Conservation (phyloP, 2,797 vertebrate species). For the Nannoperca australis region DNA sequence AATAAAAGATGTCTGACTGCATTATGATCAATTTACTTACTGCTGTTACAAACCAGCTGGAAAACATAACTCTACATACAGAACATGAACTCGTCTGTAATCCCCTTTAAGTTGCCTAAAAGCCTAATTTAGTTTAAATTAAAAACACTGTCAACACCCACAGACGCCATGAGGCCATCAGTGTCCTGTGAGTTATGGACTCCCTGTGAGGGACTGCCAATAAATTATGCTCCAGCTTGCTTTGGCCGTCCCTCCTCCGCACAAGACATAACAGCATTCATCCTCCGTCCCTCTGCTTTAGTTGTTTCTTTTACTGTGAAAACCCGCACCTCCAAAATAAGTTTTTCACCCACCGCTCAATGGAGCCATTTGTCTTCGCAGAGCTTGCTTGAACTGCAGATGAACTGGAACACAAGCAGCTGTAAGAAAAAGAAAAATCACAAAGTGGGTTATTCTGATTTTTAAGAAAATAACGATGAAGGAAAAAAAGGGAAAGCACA, state of each 20-base stretch:
- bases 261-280: slow-evolving; percentile 42
- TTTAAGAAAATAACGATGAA: slow-evolving; percentile 23
- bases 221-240: slow-evolving; percentile 62
- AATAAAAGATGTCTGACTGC: neutral
- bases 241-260: slow-evolving; percentile 55
- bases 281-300: slow-evolving; percentile 19
- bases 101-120: slow-evolving; percentile 29
- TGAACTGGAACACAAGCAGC: slow-evolving; percentile 62
- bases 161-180: slow-evolving; percentile 43
- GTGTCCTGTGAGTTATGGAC: slow-evolving; percentile 59
- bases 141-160: slow-evolving; percentile 48
- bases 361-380: slow-evolving; percentile 49
- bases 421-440: slow-evolving; percentile 13
- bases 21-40: neutral
- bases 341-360: slow-evolving; percentile 47
- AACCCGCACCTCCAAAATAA: slow-evolving; percentile 37
- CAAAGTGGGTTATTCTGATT: slow-evolving; percentile 27
- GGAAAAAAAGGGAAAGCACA: neutral
- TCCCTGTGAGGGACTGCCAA: slow-evolving; percentile 49
- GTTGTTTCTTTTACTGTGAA: slow-evolving; percentile 50
- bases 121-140: slow-evolving; percentile 41
- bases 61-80: slow-evolving; percentile 23
- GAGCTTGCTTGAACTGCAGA: slow-evolving; percentile 45
- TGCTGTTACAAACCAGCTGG: slow-evolving; percentile 24
- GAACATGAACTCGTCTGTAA: slow-evolving; percentile 34